Evolutionary conservation across 1,140 invertebrate species (phyloP).

Genomic region (Nasonia giraulti): DNA sequence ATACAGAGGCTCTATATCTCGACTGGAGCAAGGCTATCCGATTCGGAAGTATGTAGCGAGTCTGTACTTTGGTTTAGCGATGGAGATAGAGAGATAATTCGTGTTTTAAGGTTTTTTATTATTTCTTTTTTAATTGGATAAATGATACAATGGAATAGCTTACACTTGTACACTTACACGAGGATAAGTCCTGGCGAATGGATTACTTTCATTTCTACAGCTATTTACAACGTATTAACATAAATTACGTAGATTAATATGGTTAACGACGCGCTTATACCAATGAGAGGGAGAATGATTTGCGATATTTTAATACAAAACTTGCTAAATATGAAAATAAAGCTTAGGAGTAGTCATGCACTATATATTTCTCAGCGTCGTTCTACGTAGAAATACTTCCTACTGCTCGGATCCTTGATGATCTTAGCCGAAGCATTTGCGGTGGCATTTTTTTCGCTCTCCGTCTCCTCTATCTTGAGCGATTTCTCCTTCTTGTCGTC

Average conservation of each 20-base stretch:
- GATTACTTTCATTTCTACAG: slow-evolving; percentile 30
- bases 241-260: slow-evolving; percentile 11
- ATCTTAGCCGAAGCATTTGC: slow-evolving; percentile 7
- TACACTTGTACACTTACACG: background rate
- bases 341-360: slow-evolving; percentile 4
- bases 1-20: background rate
- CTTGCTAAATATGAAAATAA: slow-evolving; percentile 21
- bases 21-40: slow-evolving; percentile 32
- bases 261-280: background rate
- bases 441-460: slow-evolving; percentile 13
- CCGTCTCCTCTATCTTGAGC: background rate
- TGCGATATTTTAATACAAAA: slow-evolving; percentile 24
- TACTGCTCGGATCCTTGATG: slow-evolving; percentile 52
- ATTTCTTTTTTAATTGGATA: background rate
- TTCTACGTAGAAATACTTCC: slow-evolving; percentile 54
- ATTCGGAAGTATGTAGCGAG: background rate
- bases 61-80: background rate
- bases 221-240: slow-evolving; percentile 48
- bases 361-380: slow-evolving; percentile 20
- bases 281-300: background rate
- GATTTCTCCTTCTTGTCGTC: background rate
- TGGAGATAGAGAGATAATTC: background rate
- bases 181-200: background rate
- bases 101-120: slow-evolving; percentile 7
- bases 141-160: slow-evolving; percentile 27